Evolutionary conservation across 1,140 invertebrate species (phyloP).

Genomic region (Caenorhabditis brenneri): DNA sequence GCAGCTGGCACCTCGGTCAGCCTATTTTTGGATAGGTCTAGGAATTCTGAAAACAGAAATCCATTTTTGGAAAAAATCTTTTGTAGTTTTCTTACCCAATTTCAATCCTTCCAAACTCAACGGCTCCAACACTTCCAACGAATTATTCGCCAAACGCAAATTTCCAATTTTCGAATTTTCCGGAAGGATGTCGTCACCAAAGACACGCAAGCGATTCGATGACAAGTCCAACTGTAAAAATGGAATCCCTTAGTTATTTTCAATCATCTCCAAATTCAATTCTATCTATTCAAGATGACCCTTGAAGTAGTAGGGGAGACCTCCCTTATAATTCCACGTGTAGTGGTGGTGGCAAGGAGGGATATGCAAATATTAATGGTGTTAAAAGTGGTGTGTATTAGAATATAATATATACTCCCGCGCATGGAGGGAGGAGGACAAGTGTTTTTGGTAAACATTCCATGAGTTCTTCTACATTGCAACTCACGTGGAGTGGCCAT

Average conservation of each 20-base stretch:
- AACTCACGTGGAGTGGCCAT: not conserved
- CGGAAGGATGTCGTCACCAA: constrained; percentile 57
- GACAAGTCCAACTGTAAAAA: constrained; percentile 65
- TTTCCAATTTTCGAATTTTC: constrained; percentile 59
- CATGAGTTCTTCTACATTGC: not conserved
- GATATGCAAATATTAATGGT: constrained; percentile 14
- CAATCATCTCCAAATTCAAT: not conserved
- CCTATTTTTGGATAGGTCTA: constrained; percentile 60
- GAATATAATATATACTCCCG: not conserved
- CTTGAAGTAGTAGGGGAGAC: not conserved
- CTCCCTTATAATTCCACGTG: not conserved
- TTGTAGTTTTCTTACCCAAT: not conserved
- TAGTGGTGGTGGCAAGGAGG: not conserved
- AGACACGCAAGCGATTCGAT: constrained; percentile 58
- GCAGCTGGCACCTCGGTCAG: constrained; percentile 63
- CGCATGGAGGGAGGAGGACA: not conserved
- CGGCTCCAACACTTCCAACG: constrained; percentile 60
- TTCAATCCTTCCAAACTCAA: constrained; percentile 55
- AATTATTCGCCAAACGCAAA: constrained; percentile 59
- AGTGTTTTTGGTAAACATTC: constrained; percentile 32
- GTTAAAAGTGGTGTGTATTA: too few relatives aligned
- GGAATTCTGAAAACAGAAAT: constrained; percentile 26
- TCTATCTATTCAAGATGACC: not conserved
- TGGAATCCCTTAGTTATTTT: not conserved
- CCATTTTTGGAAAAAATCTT: not conserved